Base-by-base conservation (phyloP, 1,140 invertebrate species). In the Chrysopa pallens region DNA sequence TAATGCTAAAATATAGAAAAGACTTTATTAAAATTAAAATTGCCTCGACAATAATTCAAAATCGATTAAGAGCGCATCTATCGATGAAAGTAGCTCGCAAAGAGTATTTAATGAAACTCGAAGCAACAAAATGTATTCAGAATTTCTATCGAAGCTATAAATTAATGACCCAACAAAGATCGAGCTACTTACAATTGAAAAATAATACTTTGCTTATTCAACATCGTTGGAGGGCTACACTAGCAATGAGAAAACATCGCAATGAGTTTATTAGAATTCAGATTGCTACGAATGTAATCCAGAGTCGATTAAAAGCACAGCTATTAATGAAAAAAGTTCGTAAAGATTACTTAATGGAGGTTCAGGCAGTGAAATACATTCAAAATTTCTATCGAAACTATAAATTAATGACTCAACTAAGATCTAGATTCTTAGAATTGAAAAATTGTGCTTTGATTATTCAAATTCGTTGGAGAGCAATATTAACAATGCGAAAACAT, bases 291-390 rank as follows among this genome's bases (percentile, higher is more conserved):
- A 47, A 52, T 14, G 62, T 56, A 42, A 65, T 72, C 42, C 68
- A 70, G 46, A 49, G 27, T 3, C 59, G 60, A 47, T 72, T 63
- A 54, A 58, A 57, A 52, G 62, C 62, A 14, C 47, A 55, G 36
- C n/a, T 51, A 47, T 4, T 49, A 42, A 54, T 53, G 52, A 56
- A 57, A 57, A 43, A 44, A 39, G 47, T 53, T 28, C 54, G 58
- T 29, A 27, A 41, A 11, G 12, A 53, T n/a, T 71, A 58, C 49
- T 14, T 58, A 15, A 45, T 40, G 15, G 27, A 59, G 2, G 62
- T 46, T 52, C 46, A 38, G 51, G 55, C 41, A 6, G 46, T 53
- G 6, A 46, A 50, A 15, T 29, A 52, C 1, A 53, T 52, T 8
- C 56, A 69, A 50, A 52, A 55, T 47, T 39, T 48, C 49, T 49